Base-by-base conservation (phyloP, 2,797 vertebrate genomes). In the Hozukius guyotensis region DNA sequence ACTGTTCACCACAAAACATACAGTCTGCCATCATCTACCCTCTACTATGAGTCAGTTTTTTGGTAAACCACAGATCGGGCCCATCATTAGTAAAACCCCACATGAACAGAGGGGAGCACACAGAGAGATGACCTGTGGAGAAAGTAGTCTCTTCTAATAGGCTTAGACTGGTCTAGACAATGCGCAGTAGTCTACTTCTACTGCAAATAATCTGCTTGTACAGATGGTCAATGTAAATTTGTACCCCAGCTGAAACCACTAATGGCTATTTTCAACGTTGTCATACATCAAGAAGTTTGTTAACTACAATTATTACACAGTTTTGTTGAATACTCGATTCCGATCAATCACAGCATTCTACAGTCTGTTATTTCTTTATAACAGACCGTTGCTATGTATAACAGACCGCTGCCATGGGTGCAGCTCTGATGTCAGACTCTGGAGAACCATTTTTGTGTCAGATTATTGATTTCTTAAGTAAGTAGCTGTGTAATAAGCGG, bases 131-230 rank as follows among this genome's bases (percentile, higher is more conserved):
- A 81, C 86, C 81, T 60, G 73, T 36, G 31, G 89, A 83, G 88
- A 94, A 93, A 93, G 91, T 88, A 78, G 70, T 42, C 62, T 78
- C 67, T 89, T 78, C 67, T 89, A 89, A 93, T 85, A 87, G 76
- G 89, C 85, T 92, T 88, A 89, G 66, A 38, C 60, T 72, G 34
- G 84, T 88, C 87, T 81, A 87, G 83, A 91, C 87, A 80, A 65
- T 61, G 49, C 52, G 64, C 52, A 69, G 72, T 59, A 72, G 55
- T 62, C 74, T 70, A 67, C 72, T 75, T 83, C 72, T 75, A 53
- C 67, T 53, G 74, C 60, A 77, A 87, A 81, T 81, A 87, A 89
- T 83, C 78, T 56, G 81, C 65, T 68, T 52, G 64, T 63, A 22
- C 72, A 82, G 82, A 88, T 89, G 72, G 84, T 60, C 71, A 71